Conservation (phyloP, 1,140 invertebrate genomes). For the Homarus americanus region DNA sequence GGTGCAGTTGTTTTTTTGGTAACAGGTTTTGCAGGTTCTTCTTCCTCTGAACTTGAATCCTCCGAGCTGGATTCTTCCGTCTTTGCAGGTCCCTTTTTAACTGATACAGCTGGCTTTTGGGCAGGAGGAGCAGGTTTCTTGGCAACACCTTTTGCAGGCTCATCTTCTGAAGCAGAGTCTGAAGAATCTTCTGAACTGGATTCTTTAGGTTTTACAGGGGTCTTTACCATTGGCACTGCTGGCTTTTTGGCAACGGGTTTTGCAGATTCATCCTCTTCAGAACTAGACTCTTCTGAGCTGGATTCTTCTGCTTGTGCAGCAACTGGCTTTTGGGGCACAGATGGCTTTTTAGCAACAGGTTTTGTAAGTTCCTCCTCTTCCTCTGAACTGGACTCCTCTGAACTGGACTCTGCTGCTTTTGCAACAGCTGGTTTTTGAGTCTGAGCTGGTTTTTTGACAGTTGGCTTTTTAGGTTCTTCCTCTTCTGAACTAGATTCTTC, state of each 20-base stretch:
- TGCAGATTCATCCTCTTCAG: slow-evolving; percentile 7
- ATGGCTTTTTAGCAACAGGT: neutral
- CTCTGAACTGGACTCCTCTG: slow-evolving; percentile 40
- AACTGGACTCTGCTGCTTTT: slow-evolving; percentile 18
- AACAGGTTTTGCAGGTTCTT: slow-evolving; percentile 55
- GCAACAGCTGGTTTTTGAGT: slow-evolving; percentile 19
- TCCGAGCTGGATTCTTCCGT: slow-evolving; percentile 54
- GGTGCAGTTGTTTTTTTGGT: slow-evolving; percentile 61
- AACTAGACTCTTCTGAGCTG: slow-evolving; percentile 63
- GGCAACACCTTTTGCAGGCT: slow-evolving; percentile 37
- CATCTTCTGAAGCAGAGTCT: slow-evolving; percentile 68
- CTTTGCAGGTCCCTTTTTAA: slow-evolving; percentile 47
- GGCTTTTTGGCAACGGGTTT: slow-evolving; percentile 10
- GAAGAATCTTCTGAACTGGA: slow-evolving; percentile 35
- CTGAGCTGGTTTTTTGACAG: neutral
- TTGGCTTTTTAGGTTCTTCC: slow-evolving; percentile 56
- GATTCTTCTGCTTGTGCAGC: slow-evolving; percentile 44
- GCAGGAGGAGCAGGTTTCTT: slow-evolving; percentile 42
- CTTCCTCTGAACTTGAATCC: slow-evolving; percentile 67
- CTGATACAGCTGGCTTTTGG: slow-evolving; percentile 11
- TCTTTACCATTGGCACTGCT: slow-evolving; percentile 47
- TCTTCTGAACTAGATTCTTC: slow-evolving; percentile 41
- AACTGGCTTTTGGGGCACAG: neutral
- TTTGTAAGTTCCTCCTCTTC: slow-evolving; percentile 15
- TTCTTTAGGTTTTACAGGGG: neutral